Evolutionary conservation across 1,140 invertebrate genomes (phyloP), one percentile per base, ranked within the genome.

Genomic region (Archivesica marissinica): DNA sequence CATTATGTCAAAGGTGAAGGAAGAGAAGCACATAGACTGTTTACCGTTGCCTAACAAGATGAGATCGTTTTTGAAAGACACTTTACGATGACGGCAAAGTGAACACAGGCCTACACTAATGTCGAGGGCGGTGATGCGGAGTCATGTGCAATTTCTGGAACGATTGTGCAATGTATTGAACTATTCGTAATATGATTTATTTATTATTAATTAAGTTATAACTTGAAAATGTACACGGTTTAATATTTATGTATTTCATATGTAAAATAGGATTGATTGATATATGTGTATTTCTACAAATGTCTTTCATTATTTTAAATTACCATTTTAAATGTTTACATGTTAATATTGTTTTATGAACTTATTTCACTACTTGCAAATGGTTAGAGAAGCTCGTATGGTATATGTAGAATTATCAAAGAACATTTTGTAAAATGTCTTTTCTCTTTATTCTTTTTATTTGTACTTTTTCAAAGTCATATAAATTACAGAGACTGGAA

Each of bases 21-120:
- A 87, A 33, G 75, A 89, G 30, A 90, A 88, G 68, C 87, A 90
- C 39, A 87, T 93, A 9, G 88, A 90, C 41, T 78, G 85, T 72
- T 79, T 94, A 9, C 88, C 90, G 9, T 84, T 94, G 61, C 94
- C 94, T n/a, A 93, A 89, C 33, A 78, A 85, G 28, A 88, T 94
- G 17, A 90, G 91, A 76, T 39, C 80, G 9, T 94, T 92, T 59
- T 61, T 94, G 23, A 89, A 91, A 79, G 88, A 90, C 23, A 70
- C 75, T 39, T 28, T 85, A 39, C 56, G 61, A n/a, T 85, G 41
- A 72, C 15, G 1, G 54, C 25, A 28, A 4, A 28, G 9, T 2
- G 20, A 47, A 20, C 20, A 20, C 44, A n/a, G n/a, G n/a, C n/a
- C n/a, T n/a, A n/a, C n/a, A n/a, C n/a, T n/a, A n/a, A n/a, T n/a